phyloP scores from a whole-genome alignment of 92 coral and sea anemone species.

The Epizoanthus ramosus region DNA sequence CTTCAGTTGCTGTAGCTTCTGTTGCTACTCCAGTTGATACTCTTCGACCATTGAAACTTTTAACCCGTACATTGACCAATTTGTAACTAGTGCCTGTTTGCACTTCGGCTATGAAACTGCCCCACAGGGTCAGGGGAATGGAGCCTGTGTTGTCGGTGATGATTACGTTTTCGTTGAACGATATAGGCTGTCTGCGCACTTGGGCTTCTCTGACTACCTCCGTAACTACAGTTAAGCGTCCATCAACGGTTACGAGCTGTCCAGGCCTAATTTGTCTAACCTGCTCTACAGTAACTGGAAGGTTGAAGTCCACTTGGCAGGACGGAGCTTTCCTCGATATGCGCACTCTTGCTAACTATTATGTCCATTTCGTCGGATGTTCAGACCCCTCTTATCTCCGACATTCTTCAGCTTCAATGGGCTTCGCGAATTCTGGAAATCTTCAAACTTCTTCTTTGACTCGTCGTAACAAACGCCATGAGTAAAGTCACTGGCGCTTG shows the following conservation, averaged over 20 bases:
- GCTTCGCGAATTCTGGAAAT: slow-evolving; percentile 8
- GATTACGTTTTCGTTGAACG: not conserved
- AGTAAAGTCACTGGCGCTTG: not conserved
- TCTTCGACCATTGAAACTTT: not conserved
- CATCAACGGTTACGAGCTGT: not conserved
- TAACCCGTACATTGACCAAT: too few relatives aligned
- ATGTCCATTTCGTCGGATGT: not conserved
- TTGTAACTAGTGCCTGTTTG: not conserved
- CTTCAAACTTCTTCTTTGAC: not conserved
- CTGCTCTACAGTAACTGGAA: not conserved
- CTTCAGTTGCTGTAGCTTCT: too few relatives aligned
- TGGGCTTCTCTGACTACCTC: not conserved
- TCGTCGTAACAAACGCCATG: slow-evolving; percentile 21
- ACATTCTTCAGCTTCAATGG: slow-evolving; percentile 10
- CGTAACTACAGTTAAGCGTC: not conserved
- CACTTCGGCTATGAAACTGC: not conserved
- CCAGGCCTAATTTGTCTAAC: not conserved
- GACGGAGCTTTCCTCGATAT: slow-evolving; percentile 3
- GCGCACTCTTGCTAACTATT: not conserved
- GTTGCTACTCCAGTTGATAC: too few relatives aligned
- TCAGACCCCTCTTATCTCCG: not conserved
- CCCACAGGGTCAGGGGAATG: slow-evolving; percentile 8
- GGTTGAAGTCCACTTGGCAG: not conserved
- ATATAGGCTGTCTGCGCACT: not conserved
- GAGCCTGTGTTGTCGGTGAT: slow-evolving; percentile 1